phyloP scores from a whole-genome alignment of 30 jellyfish, hydroid and myxozoan species.

The Hydra vulgaris region DNA sequence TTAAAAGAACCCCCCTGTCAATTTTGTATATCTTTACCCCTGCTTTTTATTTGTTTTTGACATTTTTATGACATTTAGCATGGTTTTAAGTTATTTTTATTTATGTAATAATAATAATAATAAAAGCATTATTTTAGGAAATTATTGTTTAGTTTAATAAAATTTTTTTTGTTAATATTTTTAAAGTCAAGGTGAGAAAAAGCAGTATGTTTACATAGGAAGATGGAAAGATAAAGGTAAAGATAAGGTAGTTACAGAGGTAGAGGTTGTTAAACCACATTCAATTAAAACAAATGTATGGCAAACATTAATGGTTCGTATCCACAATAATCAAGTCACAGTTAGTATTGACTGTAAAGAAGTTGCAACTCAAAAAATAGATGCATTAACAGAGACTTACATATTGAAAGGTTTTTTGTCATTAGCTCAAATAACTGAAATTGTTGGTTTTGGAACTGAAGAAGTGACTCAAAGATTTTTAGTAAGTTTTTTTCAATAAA shows the following conservation, averaged over 20 bases:
- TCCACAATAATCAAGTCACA: neutral
- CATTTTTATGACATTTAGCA: too few species aligned
- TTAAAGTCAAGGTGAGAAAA: neutral
- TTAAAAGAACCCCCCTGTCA: too few species aligned
- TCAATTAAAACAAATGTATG: neutral
- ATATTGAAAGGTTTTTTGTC: neutral
- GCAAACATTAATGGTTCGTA: conserved; percentile 17
- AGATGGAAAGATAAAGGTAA: neutral
- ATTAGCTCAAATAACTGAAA: neutral
- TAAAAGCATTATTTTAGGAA: too few species aligned
- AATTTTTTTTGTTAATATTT: neutral
- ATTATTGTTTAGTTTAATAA: neutral
- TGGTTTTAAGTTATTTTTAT: too few species aligned
- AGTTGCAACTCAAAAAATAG: neutral
- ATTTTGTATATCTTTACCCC: too few species aligned
- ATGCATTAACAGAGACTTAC: neutral
- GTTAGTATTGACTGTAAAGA: conserved; percentile 21
- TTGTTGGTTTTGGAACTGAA: neutral
- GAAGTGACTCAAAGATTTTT: neutral
- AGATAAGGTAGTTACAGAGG: neutral
- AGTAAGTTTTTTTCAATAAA: neutral
- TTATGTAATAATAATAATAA: too few species aligned
- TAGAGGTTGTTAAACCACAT: neutral
- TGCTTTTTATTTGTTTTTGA: too few species aligned
- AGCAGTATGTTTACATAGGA: neutral